Evolutionary conservation across 2,797 vertebrate species (phyloP).

Genomic region (Diplodus sargus): DNA sequence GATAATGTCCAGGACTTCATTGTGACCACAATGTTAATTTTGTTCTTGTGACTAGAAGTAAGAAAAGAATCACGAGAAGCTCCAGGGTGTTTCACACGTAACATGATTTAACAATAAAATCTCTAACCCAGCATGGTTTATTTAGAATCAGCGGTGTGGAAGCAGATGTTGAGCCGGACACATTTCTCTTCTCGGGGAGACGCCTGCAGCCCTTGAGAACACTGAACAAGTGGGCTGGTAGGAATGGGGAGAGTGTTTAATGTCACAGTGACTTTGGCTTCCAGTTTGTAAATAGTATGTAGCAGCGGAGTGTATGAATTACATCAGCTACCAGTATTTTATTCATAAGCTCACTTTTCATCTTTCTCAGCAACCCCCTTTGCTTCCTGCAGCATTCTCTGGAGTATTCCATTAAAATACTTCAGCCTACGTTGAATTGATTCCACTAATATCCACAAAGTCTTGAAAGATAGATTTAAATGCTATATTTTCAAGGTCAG

Average conservation of each 20-base stretch:
- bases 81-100: slow-evolving; percentile 10
- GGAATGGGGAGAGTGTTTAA: neutral
- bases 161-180: slow-evolving; percentile 22
- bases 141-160: slow-evolving; percentile 24
- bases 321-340: slow-evolving; percentile 5
- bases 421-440: neutral
- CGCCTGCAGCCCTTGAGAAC: slow-evolving; percentile 35
- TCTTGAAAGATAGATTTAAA: too few species aligned
- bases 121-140: slow-evolving; percentile 5
- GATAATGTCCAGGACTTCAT: slow-evolving; percentile 10
- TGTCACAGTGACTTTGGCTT: slow-evolving; percentile 12
- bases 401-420: neutral
- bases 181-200: slow-evolving; percentile 25
- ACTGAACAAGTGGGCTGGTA: slow-evolving; percentile 8
- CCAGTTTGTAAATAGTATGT: neutral
- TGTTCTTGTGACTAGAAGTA: neutral
- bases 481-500: too few species aligned
- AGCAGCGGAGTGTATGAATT: neutral
- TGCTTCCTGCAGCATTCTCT: neutral
- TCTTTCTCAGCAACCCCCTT: neutral
- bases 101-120: slow-evolving; percentile 3
- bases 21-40: neutral
- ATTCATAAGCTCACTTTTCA: neutral
- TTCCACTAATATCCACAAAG: neutral
- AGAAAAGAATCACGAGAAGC: neutral